Conservation (phyloP, 2,888 invertebrate genomes). For the Calliphora vomitoria region DNA sequence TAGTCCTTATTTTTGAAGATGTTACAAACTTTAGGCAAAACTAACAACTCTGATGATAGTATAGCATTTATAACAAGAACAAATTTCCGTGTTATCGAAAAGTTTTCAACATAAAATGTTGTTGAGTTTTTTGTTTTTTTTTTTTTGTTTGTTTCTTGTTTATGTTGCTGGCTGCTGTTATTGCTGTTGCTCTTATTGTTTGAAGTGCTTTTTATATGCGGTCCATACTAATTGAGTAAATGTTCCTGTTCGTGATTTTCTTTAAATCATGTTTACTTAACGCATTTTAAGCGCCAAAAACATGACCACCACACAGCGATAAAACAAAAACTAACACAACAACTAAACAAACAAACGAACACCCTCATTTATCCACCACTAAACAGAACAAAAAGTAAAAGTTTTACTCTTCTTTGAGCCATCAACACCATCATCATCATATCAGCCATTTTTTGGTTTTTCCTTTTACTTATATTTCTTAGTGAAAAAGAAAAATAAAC, state of each 20-base stretch:
- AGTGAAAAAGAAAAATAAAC: conserved; percentile 7
- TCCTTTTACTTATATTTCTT: neutral
- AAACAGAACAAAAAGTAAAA: conserved; percentile 46
- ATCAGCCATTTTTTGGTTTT: neutral
- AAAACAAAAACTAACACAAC: conserved; percentile 16
- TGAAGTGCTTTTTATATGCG: conserved; percentile 61
- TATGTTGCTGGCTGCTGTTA: neutral
- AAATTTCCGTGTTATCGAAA: conserved; percentile 45
- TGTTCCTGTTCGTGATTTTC: conserved; percentile 64
- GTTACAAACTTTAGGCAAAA: neutral
- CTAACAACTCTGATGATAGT: neutral
- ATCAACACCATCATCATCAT: conserved; percentile 37
- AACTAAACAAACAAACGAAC: conserved; percentile 30
- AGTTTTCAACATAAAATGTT: conserved; percentile 46
- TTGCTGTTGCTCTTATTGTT: conserved; percentile 45
- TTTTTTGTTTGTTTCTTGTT: conserved; percentile 18
- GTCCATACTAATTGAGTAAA: conserved; percentile 71
- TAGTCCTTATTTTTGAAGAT: too few species aligned
- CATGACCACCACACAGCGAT: conserved; percentile 60
- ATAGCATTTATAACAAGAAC: conserved; percentile 4
- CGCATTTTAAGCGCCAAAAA: conserved; percentile 68
- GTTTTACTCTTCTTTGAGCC: conserved; percentile 35
- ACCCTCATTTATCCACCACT: neutral
- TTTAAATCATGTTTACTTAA: conserved; percentile 67
- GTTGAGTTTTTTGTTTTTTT: neutral